Conservation (phyloP, 2,888 invertebrate species). For the Cerceris ruficornis region DNA sequence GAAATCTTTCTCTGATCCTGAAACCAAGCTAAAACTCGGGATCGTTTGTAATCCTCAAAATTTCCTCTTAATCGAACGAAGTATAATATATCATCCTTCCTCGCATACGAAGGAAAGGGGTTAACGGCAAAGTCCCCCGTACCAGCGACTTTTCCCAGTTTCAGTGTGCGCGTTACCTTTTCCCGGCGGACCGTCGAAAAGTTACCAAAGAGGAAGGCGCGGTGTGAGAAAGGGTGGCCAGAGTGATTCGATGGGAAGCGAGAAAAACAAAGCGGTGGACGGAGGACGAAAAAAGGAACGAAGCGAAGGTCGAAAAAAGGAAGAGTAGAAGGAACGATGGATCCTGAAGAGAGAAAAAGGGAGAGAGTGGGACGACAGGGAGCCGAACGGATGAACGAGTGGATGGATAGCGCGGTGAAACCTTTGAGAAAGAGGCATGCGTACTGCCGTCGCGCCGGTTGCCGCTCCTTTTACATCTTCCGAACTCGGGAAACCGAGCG, state of each 20-base stretch:
- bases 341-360: slow-evolving; percentile 42
- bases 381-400: slow-evolving; percentile 61
- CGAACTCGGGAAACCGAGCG: slow-evolving; percentile 54
- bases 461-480: slow-evolving; percentile 63
- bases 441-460: slow-evolving; percentile 32
- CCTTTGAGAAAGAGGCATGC: slow-evolving; percentile 62
- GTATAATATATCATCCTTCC: background rate
- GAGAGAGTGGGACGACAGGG: slow-evolving; percentile 51
- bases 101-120: no score
- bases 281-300: slow-evolving; percentile 32
- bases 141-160: background rate
- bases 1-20: no score
- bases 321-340: slow-evolving; percentile 47
- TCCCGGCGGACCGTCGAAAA: slow-evolving; percentile 30
- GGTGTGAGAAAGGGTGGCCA: slow-evolving; percentile 29
- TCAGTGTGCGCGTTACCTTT: slow-evolving; percentile 1
- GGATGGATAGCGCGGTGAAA: slow-evolving; percentile 63
- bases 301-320: slow-evolving; percentile 36
- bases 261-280: slow-evolving; percentile 52
- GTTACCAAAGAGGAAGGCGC: slow-evolving; percentile 32
- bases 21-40: no score
- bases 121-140: background rate
- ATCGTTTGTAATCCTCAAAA: slow-evolving; percentile 15
- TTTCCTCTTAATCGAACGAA: background rate
- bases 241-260: slow-evolving; percentile 49